phyloP scores from a whole-genome alignment of 2,888 invertebrate genomes.

The Spialia ferax region DNA sequence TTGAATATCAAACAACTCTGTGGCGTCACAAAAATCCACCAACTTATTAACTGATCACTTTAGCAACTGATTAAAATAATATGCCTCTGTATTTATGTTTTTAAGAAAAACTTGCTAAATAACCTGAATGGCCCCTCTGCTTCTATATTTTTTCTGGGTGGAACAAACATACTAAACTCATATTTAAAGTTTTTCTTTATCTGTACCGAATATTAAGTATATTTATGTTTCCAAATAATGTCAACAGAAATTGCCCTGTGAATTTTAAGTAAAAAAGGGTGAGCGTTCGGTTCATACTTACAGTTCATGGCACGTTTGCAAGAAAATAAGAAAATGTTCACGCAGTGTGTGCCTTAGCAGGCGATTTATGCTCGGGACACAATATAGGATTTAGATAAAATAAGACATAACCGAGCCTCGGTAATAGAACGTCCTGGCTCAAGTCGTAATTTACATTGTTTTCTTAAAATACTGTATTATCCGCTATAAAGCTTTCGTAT shows the following conservation, averaged over 20 bases:
- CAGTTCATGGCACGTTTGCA: slow-evolving; percentile 83
- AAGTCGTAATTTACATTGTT: slow-evolving; percentile 64
- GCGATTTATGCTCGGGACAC: slow-evolving; percentile 83
- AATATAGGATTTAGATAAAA: slow-evolving; percentile 84
- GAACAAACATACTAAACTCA: neutral
- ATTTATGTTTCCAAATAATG: slow-evolving; percentile 19
- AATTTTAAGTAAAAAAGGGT: slow-evolving; percentile 48
- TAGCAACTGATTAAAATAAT: too few species aligned
- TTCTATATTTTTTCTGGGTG: too few species aligned
- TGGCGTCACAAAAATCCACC: too few species aligned
- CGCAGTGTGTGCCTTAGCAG: slow-evolving; percentile 78
- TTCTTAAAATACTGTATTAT: slow-evolving; percentile 49
- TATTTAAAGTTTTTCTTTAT: neutral
- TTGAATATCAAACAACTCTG: too few species aligned
- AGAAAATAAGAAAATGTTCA: slow-evolving; percentile 84
- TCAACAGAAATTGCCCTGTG: slow-evolving; percentile 19
- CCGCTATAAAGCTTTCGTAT: neutral
- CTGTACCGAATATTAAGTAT: neutral
- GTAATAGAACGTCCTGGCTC: slow-evolving; percentile 56
- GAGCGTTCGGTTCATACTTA: slow-evolving; percentile 60
- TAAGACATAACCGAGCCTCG: slow-evolving; percentile 71
- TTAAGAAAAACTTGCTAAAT: too few species aligned
- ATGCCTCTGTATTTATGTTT: too few species aligned
- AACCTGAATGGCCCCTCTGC: too few species aligned
- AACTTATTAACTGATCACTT: too few species aligned